Evolutionary conservation across 2,113 vertebrate genomes (phyloP).

Genomic region (Sebastes schlegelii): DNA sequence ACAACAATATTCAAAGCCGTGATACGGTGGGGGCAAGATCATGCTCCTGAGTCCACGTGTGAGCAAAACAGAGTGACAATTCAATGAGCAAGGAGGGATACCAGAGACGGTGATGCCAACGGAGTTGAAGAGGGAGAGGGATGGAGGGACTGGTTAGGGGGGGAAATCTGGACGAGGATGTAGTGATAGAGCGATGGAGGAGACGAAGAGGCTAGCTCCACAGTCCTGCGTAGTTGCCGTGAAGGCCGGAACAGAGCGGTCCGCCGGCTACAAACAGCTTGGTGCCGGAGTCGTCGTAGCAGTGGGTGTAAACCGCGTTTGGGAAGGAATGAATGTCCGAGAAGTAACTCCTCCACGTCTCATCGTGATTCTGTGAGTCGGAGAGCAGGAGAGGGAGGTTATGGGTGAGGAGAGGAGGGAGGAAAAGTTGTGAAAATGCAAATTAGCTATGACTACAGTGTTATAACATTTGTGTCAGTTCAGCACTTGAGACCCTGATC

Average conservation of each 20-base stretch:
- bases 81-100: slow-evolving; percentile 30
- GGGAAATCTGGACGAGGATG: slow-evolving; percentile 43
- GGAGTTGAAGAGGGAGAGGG: slow-evolving; percentile 29
- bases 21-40: slow-evolving; percentile 51
- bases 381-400: neutral
- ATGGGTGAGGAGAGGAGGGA: slow-evolving; percentile 20
- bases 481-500: too few species aligned
- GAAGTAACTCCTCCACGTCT: slow-evolving; percentile 99
- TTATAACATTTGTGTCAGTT: neutral
- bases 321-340: slow-evolving; percentile 97
- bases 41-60: slow-evolving; percentile 78
- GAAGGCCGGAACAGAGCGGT: slow-evolving; percentile 96
- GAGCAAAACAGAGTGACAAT: slow-evolving; percentile 47
- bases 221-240: slow-evolving; percentile 97
- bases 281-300: slow-evolving; percentile 97
- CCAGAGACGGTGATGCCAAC: slow-evolving; percentile 22
- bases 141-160: slow-evolving; percentile 42
- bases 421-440: neutral
- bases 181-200: slow-evolving; percentile 30
- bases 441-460: neutral
- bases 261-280: slow-evolving; percentile 99
- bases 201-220: slow-evolving; percentile 90
- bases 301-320: slow-evolving; percentile 99
- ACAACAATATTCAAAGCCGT: slow-evolving; percentile 57
- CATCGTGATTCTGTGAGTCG: slow-evolving; percentile 91